Percentiles rank a stretch among this genome's conserved stretches.
Evolutionary conservation across 1,140 invertebrate species (phyloP).

Genomic region (Hestina assimilis): DNA sequence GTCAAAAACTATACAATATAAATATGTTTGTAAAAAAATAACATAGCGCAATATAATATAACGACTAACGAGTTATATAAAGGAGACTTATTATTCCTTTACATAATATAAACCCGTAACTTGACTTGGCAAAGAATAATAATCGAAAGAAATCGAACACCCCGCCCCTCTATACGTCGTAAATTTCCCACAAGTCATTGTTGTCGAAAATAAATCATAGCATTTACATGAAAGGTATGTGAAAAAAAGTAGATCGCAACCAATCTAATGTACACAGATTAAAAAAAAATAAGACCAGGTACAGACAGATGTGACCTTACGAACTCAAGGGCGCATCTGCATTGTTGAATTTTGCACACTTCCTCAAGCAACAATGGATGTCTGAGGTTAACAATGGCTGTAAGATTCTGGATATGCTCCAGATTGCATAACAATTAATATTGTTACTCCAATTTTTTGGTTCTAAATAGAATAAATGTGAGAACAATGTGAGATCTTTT

Average conservation of each 20-base stretch:
- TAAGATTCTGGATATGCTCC: conserved; percentile 49
- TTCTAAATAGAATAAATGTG: conserved; percentile 35
- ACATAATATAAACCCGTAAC: too few species aligned
- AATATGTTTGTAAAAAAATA: too few species aligned
- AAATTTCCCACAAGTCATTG: conserved; percentile 67
- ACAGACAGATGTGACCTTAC: conserved; percentile 26
- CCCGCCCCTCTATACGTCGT: conserved; percentile 59
- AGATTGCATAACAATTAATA: conserved; percentile 61
- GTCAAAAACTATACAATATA: too few species aligned
- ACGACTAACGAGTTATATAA: too few species aligned
- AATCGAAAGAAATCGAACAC: conserved; percentile 30
- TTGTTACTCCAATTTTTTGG: conserved; percentile 50
- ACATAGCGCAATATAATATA: too few species aligned
- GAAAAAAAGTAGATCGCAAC: conserved; percentile 43
- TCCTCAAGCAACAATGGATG: conserved; percentile 59
- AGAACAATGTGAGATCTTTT: conserved; percentile 48
- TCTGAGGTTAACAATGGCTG: conserved; percentile 42
- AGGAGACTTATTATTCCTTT: too few species aligned
- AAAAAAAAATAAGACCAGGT: conserved; percentile 19
- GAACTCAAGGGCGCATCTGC: conserved; percentile 26
- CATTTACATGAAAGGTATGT: conserved; percentile 52
- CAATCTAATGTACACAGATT: conserved; percentile 23
- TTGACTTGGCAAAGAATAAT: conserved; percentile 29
- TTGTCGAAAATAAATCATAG: conserved; percentile 72
- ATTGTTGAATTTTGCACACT: conserved; percentile 64